Percentiles rank a stretch among this genome's conserved stretches.
These are phyloP conservation scores for Bombus turneri DNA, from an alignment of 1,140 invertebrate species.

Conservation along the genomic window DNA sequence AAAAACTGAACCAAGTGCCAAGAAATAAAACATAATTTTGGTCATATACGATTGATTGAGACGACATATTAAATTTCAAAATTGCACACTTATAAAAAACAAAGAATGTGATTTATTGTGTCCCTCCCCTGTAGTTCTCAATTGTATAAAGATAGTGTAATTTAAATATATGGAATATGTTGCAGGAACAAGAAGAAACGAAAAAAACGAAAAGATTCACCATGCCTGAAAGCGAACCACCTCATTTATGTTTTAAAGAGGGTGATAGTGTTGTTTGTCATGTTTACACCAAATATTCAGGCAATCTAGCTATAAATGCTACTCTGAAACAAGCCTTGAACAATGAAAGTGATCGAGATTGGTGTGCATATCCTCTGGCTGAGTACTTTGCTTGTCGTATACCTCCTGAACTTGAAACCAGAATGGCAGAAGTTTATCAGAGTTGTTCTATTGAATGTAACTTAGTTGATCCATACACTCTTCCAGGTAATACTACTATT, in stretches of 20 bases:
- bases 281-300: conserved; percentile 85
- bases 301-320: conserved; percentile 82
- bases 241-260: conserved; percentile 85
- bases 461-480: conserved; percentile 86
- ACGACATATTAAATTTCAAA: too few relatives aligned
- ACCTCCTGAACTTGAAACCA: conserved; percentile 77
- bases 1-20: not conserved
- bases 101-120: not conserved
- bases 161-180: not conserved
- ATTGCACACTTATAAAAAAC: too few relatives aligned
- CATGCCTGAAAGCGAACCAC: conserved; percentile 77
- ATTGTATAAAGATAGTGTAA: not conserved
- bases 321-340: conserved; percentile 81
- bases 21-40: too few relatives aligned
- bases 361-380: conserved; percentile 84
- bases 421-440: conserved; percentile 76
- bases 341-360: conserved; percentile 78
- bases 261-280: conserved; percentile 83
- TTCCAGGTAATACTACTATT: conserved; percentile 72
- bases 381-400: conserved; percentile 84
- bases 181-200: conserved; percentile 53
- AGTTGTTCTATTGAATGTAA: conserved; percentile 86
- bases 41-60: too few relatives aligned
- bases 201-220: conserved; percentile 59
- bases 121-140: not conserved